These are phyloP conservation scores for Cassiopea xamachana DNA, from an alignment of 30 jellyfish, hydroid and myxozoan genomes.

Conservation along the genomic window DNA sequence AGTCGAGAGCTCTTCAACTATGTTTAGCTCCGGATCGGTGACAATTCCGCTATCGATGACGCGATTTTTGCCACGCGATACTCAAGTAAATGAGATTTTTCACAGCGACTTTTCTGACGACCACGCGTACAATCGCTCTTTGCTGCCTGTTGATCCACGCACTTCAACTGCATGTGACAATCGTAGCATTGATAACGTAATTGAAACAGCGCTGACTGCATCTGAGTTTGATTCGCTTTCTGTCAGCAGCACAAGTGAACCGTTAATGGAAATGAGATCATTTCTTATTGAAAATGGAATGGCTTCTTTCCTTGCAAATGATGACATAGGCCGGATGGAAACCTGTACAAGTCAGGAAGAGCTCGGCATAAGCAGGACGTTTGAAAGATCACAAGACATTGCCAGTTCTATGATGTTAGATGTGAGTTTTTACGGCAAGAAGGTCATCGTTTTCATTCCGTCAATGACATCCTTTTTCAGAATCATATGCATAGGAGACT, in stretches of 20 bases:
- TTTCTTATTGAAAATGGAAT: slow-evolving; percentile 68
- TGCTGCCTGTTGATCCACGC: slow-evolving; percentile 53
- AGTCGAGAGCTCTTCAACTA: background rate
- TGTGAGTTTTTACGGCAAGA: slow-evolving; percentile 11
- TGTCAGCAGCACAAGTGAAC: slow-evolving; percentile 26
- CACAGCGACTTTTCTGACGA: slow-evolving; percentile 45
- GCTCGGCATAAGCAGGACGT: slow-evolving; percentile 27
- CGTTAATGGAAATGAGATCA: slow-evolving; percentile 59
- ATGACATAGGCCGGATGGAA: slow-evolving; percentile 76
- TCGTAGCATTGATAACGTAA: slow-evolving; percentile 52
- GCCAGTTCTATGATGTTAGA: slow-evolving; percentile 53
- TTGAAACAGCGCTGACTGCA: slow-evolving; percentile 47
- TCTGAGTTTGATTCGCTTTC: slow-evolving; percentile 49
- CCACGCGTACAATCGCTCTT: slow-evolving; percentile 70
- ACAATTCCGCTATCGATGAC: slow-evolving; percentile 74
- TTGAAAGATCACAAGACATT: slow-evolving; percentile 38
- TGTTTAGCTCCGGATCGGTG: slow-evolving; percentile 61
- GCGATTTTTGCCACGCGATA: slow-evolving; percentile 61
- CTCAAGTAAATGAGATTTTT: slow-evolving; percentile 45
- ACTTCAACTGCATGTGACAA: slow-evolving; percentile 30
- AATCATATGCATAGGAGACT: too few species aligned
- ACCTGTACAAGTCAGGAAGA: slow-evolving; percentile 70
- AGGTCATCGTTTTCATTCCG: too few species aligned
- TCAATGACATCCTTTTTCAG: too few species aligned
- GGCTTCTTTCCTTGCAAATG: slow-evolving; percentile 73